Conservation (phyloP, 2,888 invertebrate genomes). For the Notodonta dromedarius region DNA sequence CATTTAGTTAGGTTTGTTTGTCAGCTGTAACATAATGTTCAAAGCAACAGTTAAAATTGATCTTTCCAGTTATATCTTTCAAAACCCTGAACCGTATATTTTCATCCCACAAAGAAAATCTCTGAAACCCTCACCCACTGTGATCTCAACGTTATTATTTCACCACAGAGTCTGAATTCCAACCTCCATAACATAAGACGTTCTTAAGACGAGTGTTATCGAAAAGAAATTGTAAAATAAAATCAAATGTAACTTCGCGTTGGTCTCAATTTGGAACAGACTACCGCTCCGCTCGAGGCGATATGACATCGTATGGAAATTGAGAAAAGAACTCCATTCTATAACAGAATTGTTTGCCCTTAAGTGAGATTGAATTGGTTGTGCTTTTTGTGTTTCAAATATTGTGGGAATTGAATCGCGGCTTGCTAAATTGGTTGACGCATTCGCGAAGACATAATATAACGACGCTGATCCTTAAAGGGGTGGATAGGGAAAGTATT, state of each 20-base stretch:
- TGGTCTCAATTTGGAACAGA: slow-evolving; percentile 65
- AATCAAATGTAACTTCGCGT: slow-evolving; percentile 75
- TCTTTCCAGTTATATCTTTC: not conserved
- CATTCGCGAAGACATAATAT: no score
- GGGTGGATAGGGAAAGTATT: no score
- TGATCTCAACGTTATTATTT: slow-evolving; percentile 3
- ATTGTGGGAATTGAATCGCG: slow-evolving; percentile 33
- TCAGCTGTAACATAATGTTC: no score
- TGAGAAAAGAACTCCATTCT: slow-evolving; percentile 32
- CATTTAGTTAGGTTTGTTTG: no score
- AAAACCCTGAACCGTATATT: slow-evolving; percentile 42
- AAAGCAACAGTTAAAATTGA: no score
- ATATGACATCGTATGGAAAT: slow-evolving; percentile 23
- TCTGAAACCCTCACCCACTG: not conserved
- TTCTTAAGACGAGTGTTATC: slow-evolving; percentile 45
- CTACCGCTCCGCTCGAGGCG: slow-evolving; percentile 25
- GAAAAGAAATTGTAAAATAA: slow-evolving; percentile 79
- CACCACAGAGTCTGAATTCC: not conserved
- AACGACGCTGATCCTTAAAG: no score
- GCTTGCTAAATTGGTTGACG: no score
- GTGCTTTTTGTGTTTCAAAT: slow-evolving; percentile 42
- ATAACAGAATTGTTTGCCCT: slow-evolving; percentile 43
- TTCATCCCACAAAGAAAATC: slow-evolving; percentile 36
- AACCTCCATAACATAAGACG: slow-evolving; percentile 14
- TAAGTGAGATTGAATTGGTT: slow-evolving; percentile 67